Conservation (phyloP, 2,113 vertebrate genomes). For the Barbus barbus region DNA sequence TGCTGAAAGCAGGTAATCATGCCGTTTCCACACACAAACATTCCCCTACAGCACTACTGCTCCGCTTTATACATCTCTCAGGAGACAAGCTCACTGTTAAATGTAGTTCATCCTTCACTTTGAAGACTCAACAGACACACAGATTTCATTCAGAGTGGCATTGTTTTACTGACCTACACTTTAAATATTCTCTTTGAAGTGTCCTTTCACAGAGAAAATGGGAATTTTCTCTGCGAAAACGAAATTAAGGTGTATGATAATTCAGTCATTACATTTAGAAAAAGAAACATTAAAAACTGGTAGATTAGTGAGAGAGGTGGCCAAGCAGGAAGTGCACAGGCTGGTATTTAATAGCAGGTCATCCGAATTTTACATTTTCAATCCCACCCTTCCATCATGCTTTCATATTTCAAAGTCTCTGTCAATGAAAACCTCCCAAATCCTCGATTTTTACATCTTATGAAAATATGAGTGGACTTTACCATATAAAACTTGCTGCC, state of each 20-base stretch:
- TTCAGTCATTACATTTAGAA: not conserved
- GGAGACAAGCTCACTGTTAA: constrained; percentile 59
- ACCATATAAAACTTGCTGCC: no score
- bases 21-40: constrained; percentile 47
- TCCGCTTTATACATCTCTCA: constrained; percentile 61
- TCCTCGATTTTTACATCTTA: no score
- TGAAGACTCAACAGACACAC: constrained; percentile 43
- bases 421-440: no score
- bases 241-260: not conserved
- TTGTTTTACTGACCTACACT: not conserved
- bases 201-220: not conserved
- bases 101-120: constrained; percentile 66
- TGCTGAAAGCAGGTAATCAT: constrained; percentile 51
- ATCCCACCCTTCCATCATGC: no score
- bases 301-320: not conserved
- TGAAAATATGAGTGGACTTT: no score
- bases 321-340: not conserved
- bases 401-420: no score
- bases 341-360: not conserved
- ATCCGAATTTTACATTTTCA: not conserved
- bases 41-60: constrained; percentile 54
- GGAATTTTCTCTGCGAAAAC: not conserved
- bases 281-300: not conserved
- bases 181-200: not conserved
- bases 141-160: constrained; percentile 38